These are phyloP conservation scores for Ellobius talpinus DNA, from an alignment of 2,113 vertebrate species.

Conservation along the genomic window DNA sequence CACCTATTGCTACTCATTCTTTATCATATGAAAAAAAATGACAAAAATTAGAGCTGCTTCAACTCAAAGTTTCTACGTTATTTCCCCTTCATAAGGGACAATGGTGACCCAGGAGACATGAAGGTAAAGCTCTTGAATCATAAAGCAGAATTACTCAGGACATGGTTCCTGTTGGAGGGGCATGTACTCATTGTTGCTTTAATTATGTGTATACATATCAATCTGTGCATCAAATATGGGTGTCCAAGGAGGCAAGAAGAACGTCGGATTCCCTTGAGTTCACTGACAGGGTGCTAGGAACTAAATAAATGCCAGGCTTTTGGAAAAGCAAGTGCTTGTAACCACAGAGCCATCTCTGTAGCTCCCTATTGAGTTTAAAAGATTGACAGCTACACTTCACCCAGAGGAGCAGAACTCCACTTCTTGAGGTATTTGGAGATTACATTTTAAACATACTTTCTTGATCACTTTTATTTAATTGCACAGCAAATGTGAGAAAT, in stretches of 20 bases:
- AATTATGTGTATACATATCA: no score
- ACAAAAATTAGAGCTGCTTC: not conserved
- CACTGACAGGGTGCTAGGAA: not conserved
- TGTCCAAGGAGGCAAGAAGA: not conserved
- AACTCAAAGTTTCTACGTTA: slow-evolving; percentile 13
- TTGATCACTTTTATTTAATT: slow-evolving; percentile 13
- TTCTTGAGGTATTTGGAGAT: not conserved
- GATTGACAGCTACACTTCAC: not conserved
- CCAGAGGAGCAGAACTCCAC: not conserved
- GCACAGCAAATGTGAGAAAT: not conserved
- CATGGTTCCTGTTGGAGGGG: not conserved
- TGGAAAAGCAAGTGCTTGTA: not conserved
- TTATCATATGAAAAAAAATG: slow-evolving; percentile 23
- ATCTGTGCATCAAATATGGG: not conserved
- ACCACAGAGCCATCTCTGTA: not conserved
- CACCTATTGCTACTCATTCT: not conserved
- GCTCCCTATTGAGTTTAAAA: not conserved
- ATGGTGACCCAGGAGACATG: not conserved
- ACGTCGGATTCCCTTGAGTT: no score
- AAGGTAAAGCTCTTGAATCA: not conserved
- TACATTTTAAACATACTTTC: not conserved
- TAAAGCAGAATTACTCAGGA: not conserved
- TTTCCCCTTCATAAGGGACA: not conserved
- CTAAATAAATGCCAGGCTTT: no score
- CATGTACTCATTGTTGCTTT: no score